These are phyloP conservation scores for Myxocyprinus asiaticus DNA, from an alignment of 2,113 vertebrate species.

Conservation along the genomic window DNA sequence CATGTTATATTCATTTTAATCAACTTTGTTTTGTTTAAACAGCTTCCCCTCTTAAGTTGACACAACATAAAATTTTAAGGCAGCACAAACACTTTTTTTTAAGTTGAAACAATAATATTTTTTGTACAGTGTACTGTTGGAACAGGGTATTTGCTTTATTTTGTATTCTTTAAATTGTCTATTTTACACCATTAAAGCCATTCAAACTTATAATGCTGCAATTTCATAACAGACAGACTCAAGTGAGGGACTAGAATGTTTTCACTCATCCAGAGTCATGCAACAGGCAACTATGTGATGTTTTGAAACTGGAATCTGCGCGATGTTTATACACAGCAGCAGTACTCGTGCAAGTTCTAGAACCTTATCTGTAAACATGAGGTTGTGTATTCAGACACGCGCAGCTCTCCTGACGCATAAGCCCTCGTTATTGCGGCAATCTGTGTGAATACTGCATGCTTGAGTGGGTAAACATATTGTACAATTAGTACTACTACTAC, in stretches of 20 bases:
- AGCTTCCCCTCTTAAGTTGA: too few relatives aligned
- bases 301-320: constrained; percentile 24
- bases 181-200: neutral
- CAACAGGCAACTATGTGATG: constrained; percentile 25
- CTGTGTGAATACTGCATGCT: neutral
- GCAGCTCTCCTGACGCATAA: constrained; percentile 8
- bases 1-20: too few relatives aligned
- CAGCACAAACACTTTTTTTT: too few relatives aligned
- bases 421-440: neutral
- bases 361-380: constrained; percentile 44
- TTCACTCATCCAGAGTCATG: constrained; percentile 2
- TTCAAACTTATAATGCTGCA: neutral
- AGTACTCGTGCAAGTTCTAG: constrained; percentile 19
- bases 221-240: neutral
- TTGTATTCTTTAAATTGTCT: too few relatives aligned
- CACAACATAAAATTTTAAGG: too few relatives aligned
- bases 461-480: neutral
- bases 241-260: neutral
- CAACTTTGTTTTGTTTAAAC: too few relatives aligned
- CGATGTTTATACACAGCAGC: constrained; percentile 35
- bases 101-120: too few relatives aligned
- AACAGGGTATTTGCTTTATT: too few relatives aligned
- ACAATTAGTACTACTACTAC: too few relatives aligned
- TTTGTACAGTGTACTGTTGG: too few relatives aligned
- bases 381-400: constrained; percentile 35